These are phyloP conservation scores for Crocodylus rhombifer DNA, from an alignment of 2,797 vertebrate genomes.

Conservation along the genomic window DNA sequence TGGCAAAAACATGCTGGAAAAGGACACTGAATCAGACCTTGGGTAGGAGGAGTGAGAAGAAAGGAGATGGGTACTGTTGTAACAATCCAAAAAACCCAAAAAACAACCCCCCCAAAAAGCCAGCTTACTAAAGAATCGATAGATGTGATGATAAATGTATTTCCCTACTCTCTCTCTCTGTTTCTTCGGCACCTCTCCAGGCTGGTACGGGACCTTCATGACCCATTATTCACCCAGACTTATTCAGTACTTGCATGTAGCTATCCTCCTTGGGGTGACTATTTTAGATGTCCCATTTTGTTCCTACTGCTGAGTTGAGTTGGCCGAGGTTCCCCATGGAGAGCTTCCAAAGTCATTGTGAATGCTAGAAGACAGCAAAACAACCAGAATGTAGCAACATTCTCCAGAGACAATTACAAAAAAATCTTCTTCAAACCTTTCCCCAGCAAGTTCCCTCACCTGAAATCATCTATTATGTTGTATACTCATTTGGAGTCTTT, in stretches of 20 bases:
- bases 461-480: neutral
- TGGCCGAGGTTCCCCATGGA: neutral
- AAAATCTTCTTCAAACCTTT: neutral
- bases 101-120: neutral
- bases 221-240: neutral
- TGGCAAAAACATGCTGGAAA: neutral
- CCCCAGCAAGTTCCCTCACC: neutral
- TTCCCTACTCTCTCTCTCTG: no score
- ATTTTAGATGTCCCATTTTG: neutral
- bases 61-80: accelerated
- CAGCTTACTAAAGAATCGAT: neutral
- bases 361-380: neutral
- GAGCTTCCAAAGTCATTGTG: neutral
- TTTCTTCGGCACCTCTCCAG: neutral
- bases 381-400: neutral
- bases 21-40: neutral
- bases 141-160: neutral
- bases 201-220: neutral
- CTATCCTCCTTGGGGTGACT: neutral
- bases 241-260: neutral
- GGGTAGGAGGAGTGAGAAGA: neutral
- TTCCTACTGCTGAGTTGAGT: neutral
- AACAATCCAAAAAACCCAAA: neutral
- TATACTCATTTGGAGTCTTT: neutral
- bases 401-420: neutral